These are phyloP conservation scores for Pecten maximus DNA, from an alignment of 2,888 invertebrate genomes.

Conservation along the genomic window DNA sequence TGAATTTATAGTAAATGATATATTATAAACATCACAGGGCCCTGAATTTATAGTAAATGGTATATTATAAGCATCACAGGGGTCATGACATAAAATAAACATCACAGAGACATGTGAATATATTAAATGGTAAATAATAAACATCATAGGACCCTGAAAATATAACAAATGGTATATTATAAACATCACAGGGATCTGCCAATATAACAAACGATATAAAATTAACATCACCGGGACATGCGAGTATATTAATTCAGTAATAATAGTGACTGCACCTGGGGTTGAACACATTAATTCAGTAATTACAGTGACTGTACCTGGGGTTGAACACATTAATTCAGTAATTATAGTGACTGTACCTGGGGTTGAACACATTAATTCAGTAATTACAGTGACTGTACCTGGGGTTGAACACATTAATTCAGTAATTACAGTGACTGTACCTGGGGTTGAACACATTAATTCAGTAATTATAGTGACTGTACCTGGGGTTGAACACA, in stretches of 20 bases:
- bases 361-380: constrained; percentile 78
- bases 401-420: constrained; percentile 78
- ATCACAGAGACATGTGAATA: no score
- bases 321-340: constrained; percentile 77
- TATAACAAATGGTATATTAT: background rate
- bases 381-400: constrained; percentile 47
- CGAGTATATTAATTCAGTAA: no score
- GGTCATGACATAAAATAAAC: background rate
- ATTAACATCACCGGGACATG: no score
- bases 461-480: constrained; percentile 57
- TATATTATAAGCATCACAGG: background rate
- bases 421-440: constrained; percentile 50
- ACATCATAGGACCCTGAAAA: background rate
- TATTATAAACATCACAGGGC: background rate
- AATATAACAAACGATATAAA: background rate
- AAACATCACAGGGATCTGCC: background rate
- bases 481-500: constrained; percentile 77
- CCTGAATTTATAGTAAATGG: background rate
- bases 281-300: constrained; percentile 77
- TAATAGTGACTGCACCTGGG: constrained; percentile 68
- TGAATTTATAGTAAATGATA: background rate
- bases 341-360: constrained; percentile 59
- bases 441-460: constrained; percentile 79
- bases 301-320: constrained; percentile 66
- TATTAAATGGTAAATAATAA: background rate